Evolutionary conservation across 2,113 vertebrate species (phyloP).

Genomic region (Thamnaconus septentrionalis): DNA sequence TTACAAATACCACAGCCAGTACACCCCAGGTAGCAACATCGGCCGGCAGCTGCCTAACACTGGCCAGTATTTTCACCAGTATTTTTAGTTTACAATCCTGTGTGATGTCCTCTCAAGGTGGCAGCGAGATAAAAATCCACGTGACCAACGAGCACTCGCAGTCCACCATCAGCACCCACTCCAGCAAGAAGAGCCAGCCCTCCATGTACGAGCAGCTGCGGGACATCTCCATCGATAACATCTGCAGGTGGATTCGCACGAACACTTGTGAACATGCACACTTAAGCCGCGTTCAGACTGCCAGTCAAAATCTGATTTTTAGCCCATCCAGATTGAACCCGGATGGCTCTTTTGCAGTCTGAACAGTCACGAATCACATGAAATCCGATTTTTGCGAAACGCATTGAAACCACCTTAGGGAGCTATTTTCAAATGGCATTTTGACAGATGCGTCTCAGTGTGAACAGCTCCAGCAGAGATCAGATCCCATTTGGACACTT

Average conservation of each 20-base stretch:
- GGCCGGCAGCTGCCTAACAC: background rate
- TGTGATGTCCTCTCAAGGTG: conserved; percentile 57
- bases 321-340: no score
- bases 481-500: no score
- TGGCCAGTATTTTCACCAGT: background rate
- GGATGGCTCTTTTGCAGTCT: no score
- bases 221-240: conserved; percentile 98
- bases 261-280: background rate
- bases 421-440: no score
- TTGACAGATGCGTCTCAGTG: no score
- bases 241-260: conserved; percentile 85
- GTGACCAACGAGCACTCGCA: conserved; percentile 95
- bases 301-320: no score
- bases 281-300: no score
- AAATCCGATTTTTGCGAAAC: no score
- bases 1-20: conserved; percentile 97
- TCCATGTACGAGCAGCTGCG: conserved; percentile 98
- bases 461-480: no score
- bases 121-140: conserved; percentile 94
- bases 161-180: conserved; percentile 84
- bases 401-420: no score
- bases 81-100: background rate
- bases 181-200: conserved; percentile 86
- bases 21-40: conserved; percentile 81
- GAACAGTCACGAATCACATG: no score